Conservation (phyloP, 2,797 vertebrate genomes). For the Labeo calbasu region DNA sequence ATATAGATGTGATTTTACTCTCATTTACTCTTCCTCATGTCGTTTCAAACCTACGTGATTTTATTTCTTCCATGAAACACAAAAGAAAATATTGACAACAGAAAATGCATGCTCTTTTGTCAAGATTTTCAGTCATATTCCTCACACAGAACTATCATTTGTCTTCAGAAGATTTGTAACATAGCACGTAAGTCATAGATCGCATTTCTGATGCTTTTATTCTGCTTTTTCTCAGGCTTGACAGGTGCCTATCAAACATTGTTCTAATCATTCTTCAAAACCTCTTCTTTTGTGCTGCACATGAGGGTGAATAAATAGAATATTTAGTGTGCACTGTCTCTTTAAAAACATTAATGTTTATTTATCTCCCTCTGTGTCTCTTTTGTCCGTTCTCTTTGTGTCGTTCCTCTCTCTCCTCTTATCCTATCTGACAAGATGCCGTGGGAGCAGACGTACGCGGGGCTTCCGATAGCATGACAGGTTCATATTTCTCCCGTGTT, state of each 20-base stretch:
- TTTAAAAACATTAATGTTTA: constrained; percentile 1
- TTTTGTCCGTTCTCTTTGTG: constrained; percentile 20
- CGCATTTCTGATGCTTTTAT: background rate
- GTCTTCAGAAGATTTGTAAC: background rate
- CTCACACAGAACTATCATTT: no score
- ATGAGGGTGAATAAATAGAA: background rate
- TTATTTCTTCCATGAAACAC: background rate
- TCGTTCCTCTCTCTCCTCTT: constrained; percentile 13
- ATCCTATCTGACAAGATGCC: constrained; percentile 27
- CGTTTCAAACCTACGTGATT: background rate
- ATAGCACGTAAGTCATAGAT: background rate
- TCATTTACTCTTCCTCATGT: background rate
- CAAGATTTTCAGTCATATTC: background rate
- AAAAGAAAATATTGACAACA: background rate
- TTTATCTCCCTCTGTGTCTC: background rate
- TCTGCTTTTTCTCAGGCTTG: background rate
- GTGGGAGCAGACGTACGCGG: constrained; percentile 8
- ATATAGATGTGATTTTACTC: background rate
- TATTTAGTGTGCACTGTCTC: background rate
- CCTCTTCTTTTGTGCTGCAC: background rate
- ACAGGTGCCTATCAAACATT: background rate
- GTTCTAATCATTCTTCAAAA: background rate
- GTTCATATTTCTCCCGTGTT: constrained; percentile 42
- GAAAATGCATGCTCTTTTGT: background rate
- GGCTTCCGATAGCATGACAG: constrained; percentile 20